Conservation (phyloP, 1,140 invertebrate species). For the Drosophila pruinosa region DNA sequence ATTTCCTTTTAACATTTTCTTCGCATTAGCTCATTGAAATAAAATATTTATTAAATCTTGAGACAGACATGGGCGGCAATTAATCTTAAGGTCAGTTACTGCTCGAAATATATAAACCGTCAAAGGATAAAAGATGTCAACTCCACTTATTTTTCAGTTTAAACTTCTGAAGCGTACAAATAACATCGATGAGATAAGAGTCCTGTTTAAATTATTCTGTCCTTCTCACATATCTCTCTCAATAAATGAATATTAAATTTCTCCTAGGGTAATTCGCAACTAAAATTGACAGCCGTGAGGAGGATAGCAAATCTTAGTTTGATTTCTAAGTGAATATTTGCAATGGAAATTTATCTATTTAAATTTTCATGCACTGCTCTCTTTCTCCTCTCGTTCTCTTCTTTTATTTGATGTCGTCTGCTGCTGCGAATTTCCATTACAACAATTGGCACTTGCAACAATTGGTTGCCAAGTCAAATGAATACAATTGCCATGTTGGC, state of each 20-base stretch:
- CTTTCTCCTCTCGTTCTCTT: background rate
- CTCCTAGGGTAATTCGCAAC: background rate
- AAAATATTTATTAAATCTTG: too few species aligned
- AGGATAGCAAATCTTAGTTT: slow-evolving; percentile 8
- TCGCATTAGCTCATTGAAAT: too few species aligned
- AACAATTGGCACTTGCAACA: slow-evolving; percentile 58
- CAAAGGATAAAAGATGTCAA: too few species aligned
- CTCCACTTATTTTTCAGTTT: too few species aligned
- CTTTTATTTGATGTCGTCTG: slow-evolving; percentile 53
- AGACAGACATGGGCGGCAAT: too few species aligned
- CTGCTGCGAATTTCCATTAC: slow-evolving; percentile 70
- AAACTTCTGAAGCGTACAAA: too few species aligned
- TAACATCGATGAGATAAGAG: too few species aligned
- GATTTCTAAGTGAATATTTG: slow-evolving; percentile 26
- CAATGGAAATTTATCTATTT: slow-evolving; percentile 32
- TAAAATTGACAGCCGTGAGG: background rate
- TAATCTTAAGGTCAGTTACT: too few species aligned
- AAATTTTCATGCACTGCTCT: slow-evolving; percentile 24
- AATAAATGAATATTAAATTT: slow-evolving; percentile 1
- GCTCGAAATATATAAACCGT: too few species aligned
- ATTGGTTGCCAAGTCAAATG: slow-evolving; percentile 76
- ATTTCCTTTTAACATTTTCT: too few species aligned
- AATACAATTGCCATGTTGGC: slow-evolving; percentile 64
- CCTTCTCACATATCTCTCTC: background rate
- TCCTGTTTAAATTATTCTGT: too few species aligned